These are phyloP conservation scores for Tetranychus cinnabarinus DNA, from an alignment of 1,140 invertebrate genomes.

Conservation along the genomic window DNA sequence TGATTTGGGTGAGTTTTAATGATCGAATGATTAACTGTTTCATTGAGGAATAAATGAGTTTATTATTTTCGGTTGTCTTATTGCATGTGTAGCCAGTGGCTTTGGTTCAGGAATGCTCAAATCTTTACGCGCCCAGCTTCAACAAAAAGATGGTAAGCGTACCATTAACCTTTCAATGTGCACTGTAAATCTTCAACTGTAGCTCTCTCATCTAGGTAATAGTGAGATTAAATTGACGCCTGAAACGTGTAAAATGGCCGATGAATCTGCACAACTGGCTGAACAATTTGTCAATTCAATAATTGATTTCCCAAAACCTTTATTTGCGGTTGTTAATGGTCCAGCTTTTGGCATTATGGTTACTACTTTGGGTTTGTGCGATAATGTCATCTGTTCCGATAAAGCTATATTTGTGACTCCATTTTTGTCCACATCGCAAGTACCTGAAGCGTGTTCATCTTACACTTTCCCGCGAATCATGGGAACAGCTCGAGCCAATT, in stretches of 20 bases:
- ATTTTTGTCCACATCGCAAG: constrained; percentile 50
- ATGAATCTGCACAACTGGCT: constrained; percentile 13
- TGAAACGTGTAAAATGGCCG: too few relatives aligned
- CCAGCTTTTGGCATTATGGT: constrained; percentile 73
- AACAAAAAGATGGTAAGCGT: too few relatives aligned
- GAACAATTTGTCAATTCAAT: constrained; percentile 44
- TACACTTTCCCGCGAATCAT: constrained; percentile 56
- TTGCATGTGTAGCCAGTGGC: too few relatives aligned
- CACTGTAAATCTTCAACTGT: too few relatives aligned
- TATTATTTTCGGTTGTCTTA: too few relatives aligned
- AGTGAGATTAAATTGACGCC: too few relatives aligned
- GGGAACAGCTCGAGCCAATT: constrained; percentile 42
- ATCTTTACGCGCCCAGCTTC: too few relatives aligned
- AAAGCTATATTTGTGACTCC: constrained; percentile 64
- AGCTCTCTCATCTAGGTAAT: too few relatives aligned
- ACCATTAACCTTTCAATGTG: too few relatives aligned
- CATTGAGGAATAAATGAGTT: too few relatives aligned
- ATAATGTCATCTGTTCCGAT: constrained; percentile 64
- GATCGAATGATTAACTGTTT: too few relatives aligned
- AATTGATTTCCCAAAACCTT: constrained; percentile 64
- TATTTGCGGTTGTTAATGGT: constrained; percentile 73
- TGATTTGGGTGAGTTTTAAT: constrained; percentile 32
- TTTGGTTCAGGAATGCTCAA: too few relatives aligned
- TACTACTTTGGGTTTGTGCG: constrained; percentile 57
- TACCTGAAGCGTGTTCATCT: constrained; percentile 58